A percentile compares a stretch with the other conserved stretches of the same genome.
phyloP scores from a whole-genome alignment of 2,888 invertebrate genomes.

The Calephelis perditalis region DNA sequence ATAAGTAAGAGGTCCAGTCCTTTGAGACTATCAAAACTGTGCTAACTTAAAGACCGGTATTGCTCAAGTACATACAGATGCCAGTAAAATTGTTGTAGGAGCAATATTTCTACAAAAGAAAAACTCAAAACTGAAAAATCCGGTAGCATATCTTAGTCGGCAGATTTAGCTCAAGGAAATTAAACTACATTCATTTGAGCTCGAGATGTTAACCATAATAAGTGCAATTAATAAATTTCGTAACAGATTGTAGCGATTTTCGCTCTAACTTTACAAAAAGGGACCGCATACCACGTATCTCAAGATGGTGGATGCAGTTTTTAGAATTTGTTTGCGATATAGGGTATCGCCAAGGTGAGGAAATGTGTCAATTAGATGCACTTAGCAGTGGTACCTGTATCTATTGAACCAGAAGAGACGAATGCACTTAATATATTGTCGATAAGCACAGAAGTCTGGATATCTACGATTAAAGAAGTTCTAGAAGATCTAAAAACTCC shows the following conservation, averaged over 20 bases:
- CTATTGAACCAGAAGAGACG: neutral
- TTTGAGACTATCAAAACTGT: neutral
- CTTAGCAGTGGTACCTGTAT: conserved; percentile 14
- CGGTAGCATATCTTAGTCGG: conserved; percentile 3
- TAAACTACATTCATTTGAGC: conserved; percentile 1
- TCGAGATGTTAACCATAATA: neutral
- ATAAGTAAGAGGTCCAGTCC: neutral
- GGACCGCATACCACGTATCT: neutral
- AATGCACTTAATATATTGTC: neutral
- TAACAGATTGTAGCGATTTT: neutral
- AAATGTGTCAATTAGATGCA: conserved; percentile 23
- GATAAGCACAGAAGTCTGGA: conserved; percentile 8
- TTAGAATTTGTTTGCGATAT: conserved; percentile 22
- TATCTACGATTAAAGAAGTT: conserved; percentile 5
- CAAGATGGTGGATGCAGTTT: conserved; percentile 14
- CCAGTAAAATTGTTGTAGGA: neutral
- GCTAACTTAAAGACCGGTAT: neutral
- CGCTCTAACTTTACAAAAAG: neutral
- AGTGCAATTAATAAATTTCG: neutral
- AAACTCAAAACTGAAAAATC: neutral
- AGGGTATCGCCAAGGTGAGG: conserved; percentile 15
- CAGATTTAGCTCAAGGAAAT: neutral
- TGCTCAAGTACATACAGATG: conserved; percentile 7
- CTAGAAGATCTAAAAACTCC: conserved; percentile 3
- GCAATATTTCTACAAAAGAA: conserved; percentile 16